Evolutionary conservation across 2,797 vertebrate species (phyloP), one percentile per base, ranked within the genome.

Genomic region (Thaleichthys pacificus): DNA sequence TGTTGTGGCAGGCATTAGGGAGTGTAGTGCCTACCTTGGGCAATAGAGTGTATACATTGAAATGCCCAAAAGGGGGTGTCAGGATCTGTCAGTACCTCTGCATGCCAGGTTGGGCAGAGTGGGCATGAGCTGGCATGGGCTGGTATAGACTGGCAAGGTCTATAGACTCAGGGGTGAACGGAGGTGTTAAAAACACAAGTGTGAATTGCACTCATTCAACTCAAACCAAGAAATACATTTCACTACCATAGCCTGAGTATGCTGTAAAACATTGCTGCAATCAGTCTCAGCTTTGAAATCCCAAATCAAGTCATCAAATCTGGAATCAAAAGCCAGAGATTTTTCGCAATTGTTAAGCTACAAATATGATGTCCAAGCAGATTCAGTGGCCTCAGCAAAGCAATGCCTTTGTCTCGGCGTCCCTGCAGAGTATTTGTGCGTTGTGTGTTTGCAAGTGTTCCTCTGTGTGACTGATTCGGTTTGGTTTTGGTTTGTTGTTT

Each of bases 91-190:
- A 68, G 74, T 75, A 62, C 64, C 69, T 68, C 75, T 76, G 72
- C 75, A 11, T 38, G 67, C 78, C 85, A 72, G 72, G 49, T 77
- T 32, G 67, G 75, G 69, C 65, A 38, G 82, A 61, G 74, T 47
- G 30, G 71, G 9, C 32, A 64, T 68, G 19, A 49, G 47, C 22
- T 51, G 19, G 49, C 24, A 56, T 60, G 26, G 38, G 63, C 42
- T 38, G 26, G 5, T 24, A 51, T 68, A 65, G 74, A 69, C 73
- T 75, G 76, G 81, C 78, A 32, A 1, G 80, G 82, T 81, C 73
- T 35, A 77, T 65, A 84, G 87, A 88, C 86, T 88, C 87, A 86
- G 84, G 85, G 83, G 87, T 76, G 77, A 78, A 77, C 72, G 15
- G 66, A 79, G 85, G 80, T 84, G 70, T 80, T 47, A 86, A 84